These are phyloP conservation scores for Papilio demoleus DNA, from an alignment of 2,888 invertebrate genomes.

Conservation along the genomic window DNA sequence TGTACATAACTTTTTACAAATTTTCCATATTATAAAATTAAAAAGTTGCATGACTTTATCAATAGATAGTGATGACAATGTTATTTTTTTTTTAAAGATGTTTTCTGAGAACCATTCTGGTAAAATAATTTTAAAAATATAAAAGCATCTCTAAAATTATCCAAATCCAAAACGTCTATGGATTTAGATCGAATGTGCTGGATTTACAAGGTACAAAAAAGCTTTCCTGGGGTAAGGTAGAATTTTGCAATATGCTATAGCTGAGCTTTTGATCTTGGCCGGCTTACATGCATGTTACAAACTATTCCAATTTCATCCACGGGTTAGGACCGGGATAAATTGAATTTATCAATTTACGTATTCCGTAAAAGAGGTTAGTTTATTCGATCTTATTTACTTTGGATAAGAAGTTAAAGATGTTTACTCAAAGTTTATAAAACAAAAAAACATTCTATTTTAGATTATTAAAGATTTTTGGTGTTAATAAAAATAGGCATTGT, in stretches of 20 bases:
- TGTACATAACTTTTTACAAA: background rate
- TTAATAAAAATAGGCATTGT: too few relatives aligned
- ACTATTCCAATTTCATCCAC: constrained; percentile 36
- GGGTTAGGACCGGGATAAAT: constrained; percentile 26
- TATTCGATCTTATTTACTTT: constrained; percentile 1
- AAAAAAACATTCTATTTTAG: too few relatives aligned
- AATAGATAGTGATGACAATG: background rate
- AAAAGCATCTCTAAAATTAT: background rate
- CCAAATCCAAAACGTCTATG: constrained; percentile 6
- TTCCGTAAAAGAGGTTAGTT: constrained; percentile 20
- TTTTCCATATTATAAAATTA: background rate
- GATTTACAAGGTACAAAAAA: constrained; percentile 20
- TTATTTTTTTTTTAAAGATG: background rate
- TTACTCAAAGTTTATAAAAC: too few relatives aligned
- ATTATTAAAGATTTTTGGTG: too few relatives aligned
- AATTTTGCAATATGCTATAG: constrained; percentile 30
- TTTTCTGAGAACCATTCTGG: too few relatives aligned
- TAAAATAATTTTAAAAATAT: background rate
- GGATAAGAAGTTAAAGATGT: too few relatives aligned
- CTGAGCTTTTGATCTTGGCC: constrained; percentile 40
- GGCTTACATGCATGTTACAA: constrained; percentile 38
- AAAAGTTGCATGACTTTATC: background rate
- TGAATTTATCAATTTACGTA: constrained; percentile 35
- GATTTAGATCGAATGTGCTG: constrained; percentile 17
- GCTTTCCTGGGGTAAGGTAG: constrained; percentile 8